Evolutionary conservation across 2,888 invertebrate genomes (phyloP).

Genomic region (Diplazon laetatorius): DNA sequence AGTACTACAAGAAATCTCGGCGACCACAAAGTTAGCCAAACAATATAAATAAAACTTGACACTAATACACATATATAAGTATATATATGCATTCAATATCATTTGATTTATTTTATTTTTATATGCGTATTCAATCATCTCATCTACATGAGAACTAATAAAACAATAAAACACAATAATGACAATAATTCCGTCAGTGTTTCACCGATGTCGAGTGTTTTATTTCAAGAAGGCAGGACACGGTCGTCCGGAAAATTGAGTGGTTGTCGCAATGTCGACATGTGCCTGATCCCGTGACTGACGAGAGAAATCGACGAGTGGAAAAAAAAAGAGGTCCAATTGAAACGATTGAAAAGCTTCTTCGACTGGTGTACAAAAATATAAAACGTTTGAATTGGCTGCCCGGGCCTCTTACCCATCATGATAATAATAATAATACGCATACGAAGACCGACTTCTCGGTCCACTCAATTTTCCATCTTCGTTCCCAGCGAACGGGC

Average conservation of each 20-base stretch:
- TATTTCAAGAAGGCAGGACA: background rate
- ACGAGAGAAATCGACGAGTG: conserved; percentile 27
- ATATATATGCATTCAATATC: too few relatives aligned
- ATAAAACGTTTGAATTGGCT: conserved; percentile 29
- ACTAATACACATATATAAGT: too few relatives aligned
- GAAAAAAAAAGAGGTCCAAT: conserved; percentile 23
- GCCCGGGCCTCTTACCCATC: conserved; percentile 9
- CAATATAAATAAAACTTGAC: too few relatives aligned
- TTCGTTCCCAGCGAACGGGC: conserved; percentile 29
- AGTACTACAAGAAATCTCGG: background rate
- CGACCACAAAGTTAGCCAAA: conserved; percentile 23
- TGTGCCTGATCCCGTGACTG: conserved; percentile 17
- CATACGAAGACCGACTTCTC: background rate
- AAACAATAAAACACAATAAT: too few relatives aligned
- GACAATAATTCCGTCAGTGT: too few relatives aligned
- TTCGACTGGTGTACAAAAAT: conserved; percentile 11
- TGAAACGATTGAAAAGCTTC: conserved; percentile 39
- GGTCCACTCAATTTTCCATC: conserved; percentile 4
- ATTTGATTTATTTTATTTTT: too few relatives aligned
- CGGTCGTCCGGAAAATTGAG: conserved; percentile 1
- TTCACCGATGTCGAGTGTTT: too few relatives aligned
- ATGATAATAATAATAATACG: background rate
- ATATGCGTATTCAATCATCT: too few relatives aligned
- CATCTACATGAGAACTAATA: too few relatives aligned
- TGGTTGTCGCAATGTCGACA: conserved; percentile 23